Percentiles rank a stretch among this genome's conserved stretches.
These are phyloP conservation scores for Drosophila lini DNA, from an alignment of 1,140 invertebrate species.

Conservation along the genomic window DNA sequence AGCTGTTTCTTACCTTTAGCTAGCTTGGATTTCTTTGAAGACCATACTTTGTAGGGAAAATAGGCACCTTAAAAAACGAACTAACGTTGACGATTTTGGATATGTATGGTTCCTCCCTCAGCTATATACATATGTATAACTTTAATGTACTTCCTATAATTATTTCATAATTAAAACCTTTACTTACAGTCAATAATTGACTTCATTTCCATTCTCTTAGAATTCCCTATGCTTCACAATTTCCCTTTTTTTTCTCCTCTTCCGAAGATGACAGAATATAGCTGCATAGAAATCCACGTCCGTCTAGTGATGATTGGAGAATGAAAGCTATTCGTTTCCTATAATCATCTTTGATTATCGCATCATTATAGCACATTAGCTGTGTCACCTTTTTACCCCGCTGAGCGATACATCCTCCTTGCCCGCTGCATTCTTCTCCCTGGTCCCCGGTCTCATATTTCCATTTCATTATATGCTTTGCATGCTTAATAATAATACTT, in stretches of 20 bases:
- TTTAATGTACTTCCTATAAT: background rate
- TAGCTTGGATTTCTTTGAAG: background rate
- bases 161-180: background rate
- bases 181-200: background rate
- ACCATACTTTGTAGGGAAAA: background rate
- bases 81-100: background rate
- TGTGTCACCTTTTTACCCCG: slow-evolving; percentile 48
- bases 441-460: slow-evolving; percentile 71
- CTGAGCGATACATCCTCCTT: slow-evolving; percentile 13
- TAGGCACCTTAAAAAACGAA: background rate
- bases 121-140: background rate
- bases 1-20: background rate
- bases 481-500: slow-evolving; percentile 83
- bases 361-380: slow-evolving; percentile 60
- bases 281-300: background rate
- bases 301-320: slow-evolving; percentile 8
- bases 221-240: slow-evolving; percentile 3
- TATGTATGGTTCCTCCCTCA: background rate
- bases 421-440: slow-evolving; percentile 40
- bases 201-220: background rate
- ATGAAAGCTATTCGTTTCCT: slow-evolving; percentile 42
- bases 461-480: slow-evolving; percentile 82
- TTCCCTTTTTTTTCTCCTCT: background rate
- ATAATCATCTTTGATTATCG: slow-evolving; percentile 60
- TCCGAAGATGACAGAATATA: slow-evolving; percentile 2